Base-by-base conservation (phyloP, 2,797 vertebrate genomes). In the Sitta carolinensis region DNA sequence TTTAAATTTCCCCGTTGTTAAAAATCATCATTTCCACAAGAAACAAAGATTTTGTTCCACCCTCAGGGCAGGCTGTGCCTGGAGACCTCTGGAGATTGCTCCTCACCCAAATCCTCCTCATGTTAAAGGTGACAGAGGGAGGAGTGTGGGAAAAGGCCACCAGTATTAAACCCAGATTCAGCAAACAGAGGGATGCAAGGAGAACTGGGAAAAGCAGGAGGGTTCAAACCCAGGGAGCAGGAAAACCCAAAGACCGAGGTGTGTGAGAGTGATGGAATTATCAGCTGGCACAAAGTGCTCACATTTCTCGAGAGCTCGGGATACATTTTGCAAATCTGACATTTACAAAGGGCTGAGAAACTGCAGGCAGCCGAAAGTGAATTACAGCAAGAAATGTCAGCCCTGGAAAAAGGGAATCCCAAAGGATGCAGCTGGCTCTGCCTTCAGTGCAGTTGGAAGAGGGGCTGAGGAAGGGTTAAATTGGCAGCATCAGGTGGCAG, bases 261-360 rank as follows among this genome's bases (percentile, higher is more conserved):
- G 29, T 13, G 29, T 5, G 29, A 48, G 45, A 83, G 58, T 68
- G 89, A 80, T 5, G 11, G 64, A 83, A 76, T 64, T 30, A 38
- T 34, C 67, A 83, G 42, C 52, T 25, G 54, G 38, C 57, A 85
- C 30, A 38, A 87, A 74, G 27, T 27, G 76, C 26, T 72, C 76
- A 77, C 50, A 58, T 77, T 40, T 70, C 61, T 88, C 57, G 59
- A 83, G 88, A 90, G 69, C n/a, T 68, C 45, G 58, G 38, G 54
- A 43, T 40, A 42, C 23, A 40, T 64, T 94, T 89, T 92, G 57
- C 51, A 86, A 92, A 84, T 75, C 64, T 94, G 88, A 78, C 86
- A 96, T 93, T 95, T 94, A 68, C 66, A 62, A 75, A 94, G 73
- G 21, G 76, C 84, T 81, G 48, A 86, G 81, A 82, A 88, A 54